These are phyloP conservation scores for Neocrepidodera transversa DNA, from an alignment of 2,888 invertebrate genomes.

Conservation along the genomic window DNA sequence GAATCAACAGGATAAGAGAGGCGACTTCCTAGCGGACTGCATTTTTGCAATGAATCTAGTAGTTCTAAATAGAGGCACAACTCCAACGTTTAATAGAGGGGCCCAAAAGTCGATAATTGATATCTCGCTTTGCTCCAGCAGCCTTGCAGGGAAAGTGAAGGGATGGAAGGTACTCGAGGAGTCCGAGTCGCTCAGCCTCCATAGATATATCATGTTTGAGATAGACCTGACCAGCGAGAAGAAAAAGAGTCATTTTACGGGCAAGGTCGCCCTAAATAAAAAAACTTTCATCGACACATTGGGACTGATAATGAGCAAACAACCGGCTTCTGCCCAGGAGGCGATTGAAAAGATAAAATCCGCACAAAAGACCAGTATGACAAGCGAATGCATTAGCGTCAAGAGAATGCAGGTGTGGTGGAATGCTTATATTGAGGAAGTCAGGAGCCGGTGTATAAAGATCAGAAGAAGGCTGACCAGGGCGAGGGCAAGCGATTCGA, in stretches of 20 bases:
- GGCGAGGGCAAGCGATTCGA: background rate
- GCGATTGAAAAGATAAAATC: background rate
- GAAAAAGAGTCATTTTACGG: background rate
- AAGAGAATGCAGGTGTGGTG: conserved; percentile 15
- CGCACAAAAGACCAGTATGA: background rate
- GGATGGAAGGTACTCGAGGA: conserved; percentile 4
- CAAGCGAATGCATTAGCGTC: background rate
- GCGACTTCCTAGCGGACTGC: background rate
- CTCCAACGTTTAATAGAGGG: conserved; percentile 18
- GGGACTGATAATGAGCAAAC: background rate
- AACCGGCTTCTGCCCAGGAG: background rate
- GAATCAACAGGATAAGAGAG: background rate
- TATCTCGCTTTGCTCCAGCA: conserved; percentile 13
- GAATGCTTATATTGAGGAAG: background rate
- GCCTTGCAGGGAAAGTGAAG: no score
- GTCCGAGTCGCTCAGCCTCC: conserved; percentile 16
- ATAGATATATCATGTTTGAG: conserved; percentile 12
- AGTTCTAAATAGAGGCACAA: conserved; percentile 5
- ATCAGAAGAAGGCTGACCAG: no score
- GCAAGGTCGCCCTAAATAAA: background rate
- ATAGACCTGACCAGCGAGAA: background rate
- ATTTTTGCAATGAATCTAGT: background rate
- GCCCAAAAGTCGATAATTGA: conserved; percentile 9
- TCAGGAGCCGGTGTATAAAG: background rate
- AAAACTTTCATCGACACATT: background rate